Evolutionary conservation across 1,140 invertebrate species (phyloP).

Genomic region (Hestina assimilis): DNA sequence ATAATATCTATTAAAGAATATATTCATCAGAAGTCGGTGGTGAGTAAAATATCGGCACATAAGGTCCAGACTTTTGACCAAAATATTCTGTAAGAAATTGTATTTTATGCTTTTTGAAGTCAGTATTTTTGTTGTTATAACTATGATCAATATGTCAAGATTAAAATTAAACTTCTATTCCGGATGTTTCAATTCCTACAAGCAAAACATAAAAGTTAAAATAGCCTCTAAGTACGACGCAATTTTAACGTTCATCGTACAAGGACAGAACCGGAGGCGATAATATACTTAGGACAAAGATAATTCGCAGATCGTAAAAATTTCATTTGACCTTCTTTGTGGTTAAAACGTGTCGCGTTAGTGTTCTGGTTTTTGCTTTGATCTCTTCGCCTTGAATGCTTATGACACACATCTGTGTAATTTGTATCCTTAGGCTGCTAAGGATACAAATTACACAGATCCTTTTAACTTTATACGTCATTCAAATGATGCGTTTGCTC

Average conservation of each 20-base stretch:
- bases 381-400: slow-evolving; percentile 51
- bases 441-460: too few species aligned
- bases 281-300: slow-evolving; percentile 29
- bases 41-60: too few species aligned
- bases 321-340: slow-evolving; percentile 38
- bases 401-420: slow-evolving; percentile 43
- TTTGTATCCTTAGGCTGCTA: too few species aligned
- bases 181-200: neutral
- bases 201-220: neutral
- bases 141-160: too few species aligned
- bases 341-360: slow-evolving; percentile 23
- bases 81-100: too few species aligned
- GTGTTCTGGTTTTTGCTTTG: slow-evolving; percentile 43
- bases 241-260: slow-evolving; percentile 7
- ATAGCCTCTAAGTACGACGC: neutral
- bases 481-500: too few species aligned
- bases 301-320: slow-evolving; percentile 36
- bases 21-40: too few species aligned
- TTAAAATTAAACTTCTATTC: neutral
- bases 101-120: too few species aligned
- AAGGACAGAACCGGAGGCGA: slow-evolving; percentile 13
- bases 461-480: too few species aligned
- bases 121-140: too few species aligned
- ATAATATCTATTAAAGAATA: too few species aligned
- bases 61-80: too few species aligned